Evolutionary conservation across 2,888 invertebrate genomes (phyloP), one percentile per base, ranked within the genome.

Genomic region (Masnerella sp.): DNA sequence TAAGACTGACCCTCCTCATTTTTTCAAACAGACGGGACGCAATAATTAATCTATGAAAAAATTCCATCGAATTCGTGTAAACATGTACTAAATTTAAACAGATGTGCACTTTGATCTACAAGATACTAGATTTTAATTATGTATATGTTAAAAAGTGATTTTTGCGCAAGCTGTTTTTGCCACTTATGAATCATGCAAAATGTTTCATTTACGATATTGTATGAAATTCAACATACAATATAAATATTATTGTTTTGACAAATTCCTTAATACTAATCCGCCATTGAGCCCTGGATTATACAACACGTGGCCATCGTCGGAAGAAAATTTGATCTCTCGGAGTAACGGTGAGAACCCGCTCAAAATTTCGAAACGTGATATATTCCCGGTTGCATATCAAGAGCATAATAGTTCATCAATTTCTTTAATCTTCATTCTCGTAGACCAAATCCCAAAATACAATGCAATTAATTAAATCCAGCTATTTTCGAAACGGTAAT

Each of bases 271-370:
- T 3, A 22, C 22, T 22, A 5, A 5, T 17, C 18, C 11, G 17
- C 40, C 17, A 18, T 17, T n/a, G 5, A 30, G 7, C 7, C 7
- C 2, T 8, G 30, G 18, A 49, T 30, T 32, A 49, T 30, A 17
- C 32, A 15, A 28, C 28, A 11, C 9, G 42, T 14, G 17, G 14
- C 4, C 12, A 12, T 20, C 20, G 1, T 17, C 1, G 18, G 12
- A 12, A 11, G 14, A 45, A 40, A 54, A 54, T 40, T 25, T 40
- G 54, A 56, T 42, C 28, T 43, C 22, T 14, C 15, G 3, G 11
- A 56, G 20, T 58, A 58, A 58, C 56, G 56, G 43, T 58, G 42
- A 43, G 18, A 43, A 43, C 30, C 56, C 56, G 56, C 12, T 58
- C 11, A 15, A 43, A 18, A 58, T 43, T 30, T 43, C 32, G 43